Conservation (phyloP, 1,140 invertebrate genomes). For the Drosophila neocordata region DNA sequence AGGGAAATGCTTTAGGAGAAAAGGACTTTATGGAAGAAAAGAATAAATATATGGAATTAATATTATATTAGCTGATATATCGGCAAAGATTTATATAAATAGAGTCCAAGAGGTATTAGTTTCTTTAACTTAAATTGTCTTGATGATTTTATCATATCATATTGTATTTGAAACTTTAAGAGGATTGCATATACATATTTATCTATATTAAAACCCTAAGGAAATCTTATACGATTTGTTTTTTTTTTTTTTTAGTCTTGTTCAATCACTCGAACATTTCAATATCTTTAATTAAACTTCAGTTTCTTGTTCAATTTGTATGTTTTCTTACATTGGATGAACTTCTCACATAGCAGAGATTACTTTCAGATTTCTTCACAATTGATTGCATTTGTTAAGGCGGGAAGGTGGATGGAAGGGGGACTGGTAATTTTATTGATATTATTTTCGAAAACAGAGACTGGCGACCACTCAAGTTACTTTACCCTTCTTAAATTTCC, state of each 20-base stretch:
- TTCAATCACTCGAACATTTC: conserved; percentile 5
- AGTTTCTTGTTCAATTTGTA: conserved; percentile 4
- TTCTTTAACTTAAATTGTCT: no score
- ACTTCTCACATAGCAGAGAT: conserved; percentile 8
- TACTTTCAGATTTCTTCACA: conserved; percentile 20
- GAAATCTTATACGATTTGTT: conserved; percentile 2
- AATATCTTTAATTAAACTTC: conserved; percentile 9
- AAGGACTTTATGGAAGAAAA: no score
- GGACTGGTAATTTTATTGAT: conserved; percentile 4
- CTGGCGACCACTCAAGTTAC: conserved; percentile 41
- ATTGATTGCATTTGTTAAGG: conserved; percentile 14
- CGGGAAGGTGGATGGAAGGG: no score
- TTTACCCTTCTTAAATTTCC: conserved; percentile 57
- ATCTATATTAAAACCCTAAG: no score
- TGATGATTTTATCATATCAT: no score
- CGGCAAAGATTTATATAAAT: no score
- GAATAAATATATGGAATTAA: no score
- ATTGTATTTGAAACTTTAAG: no score
- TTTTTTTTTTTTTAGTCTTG: not conserved
- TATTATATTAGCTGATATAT: no score
- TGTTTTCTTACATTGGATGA: not conserved
- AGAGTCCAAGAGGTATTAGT: no score
- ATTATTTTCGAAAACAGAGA: conserved; percentile 10
- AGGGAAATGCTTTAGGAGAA: no score
- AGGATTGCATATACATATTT: no score